Conservation (phyloP, 2,888 invertebrate genomes). For the Dastarcus helophoroides region DNA sequence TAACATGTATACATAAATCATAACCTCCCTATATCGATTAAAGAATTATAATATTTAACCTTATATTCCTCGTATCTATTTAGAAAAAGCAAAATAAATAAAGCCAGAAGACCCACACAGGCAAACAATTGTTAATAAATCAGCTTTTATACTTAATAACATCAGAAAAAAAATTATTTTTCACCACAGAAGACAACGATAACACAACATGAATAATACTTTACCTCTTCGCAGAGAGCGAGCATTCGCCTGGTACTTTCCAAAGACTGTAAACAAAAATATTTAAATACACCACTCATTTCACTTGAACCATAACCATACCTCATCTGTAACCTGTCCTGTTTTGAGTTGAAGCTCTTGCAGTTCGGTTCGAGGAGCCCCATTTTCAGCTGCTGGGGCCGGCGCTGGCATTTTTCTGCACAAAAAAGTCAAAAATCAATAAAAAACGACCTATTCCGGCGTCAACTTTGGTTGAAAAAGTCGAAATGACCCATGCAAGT, state of each 20-base stretch:
- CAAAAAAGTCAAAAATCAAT: conserved; percentile 10
- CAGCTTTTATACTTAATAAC: too few relatives aligned
- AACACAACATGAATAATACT: conserved; percentile 26
- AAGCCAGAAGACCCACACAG: too few relatives aligned
- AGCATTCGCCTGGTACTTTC: conserved; percentile 89
- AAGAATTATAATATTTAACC: too few relatives aligned
- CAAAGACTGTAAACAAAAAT: conserved; percentile 65
- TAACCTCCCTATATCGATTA: conserved; percentile 1
- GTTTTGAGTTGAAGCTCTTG: conserved; percentile 80
- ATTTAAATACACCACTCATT: too few relatives aligned
- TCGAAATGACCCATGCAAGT: too few relatives aligned
- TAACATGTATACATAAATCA: conserved; percentile 1
- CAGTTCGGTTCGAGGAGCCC: conserved; percentile 71
- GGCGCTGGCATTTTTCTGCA: conserved; percentile 49
- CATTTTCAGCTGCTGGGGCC: conserved; percentile 48
- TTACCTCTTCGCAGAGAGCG: conserved; percentile 86
- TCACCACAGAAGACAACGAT: too few relatives aligned
- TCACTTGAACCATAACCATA: conserved; percentile 34
- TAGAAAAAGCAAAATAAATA: too few relatives aligned
- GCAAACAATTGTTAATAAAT: too few relatives aligned
- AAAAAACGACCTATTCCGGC: too few relatives aligned
- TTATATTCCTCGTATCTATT: too few relatives aligned
- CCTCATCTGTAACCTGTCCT: conserved; percentile 83
- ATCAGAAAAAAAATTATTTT: too few relatives aligned
- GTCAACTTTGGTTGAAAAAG: too few relatives aligned